Percentiles rank a stretch among this genome's conserved stretches.
phyloP scores from a whole-genome alignment of 2,888 invertebrate genomes.

The Netelia inedita region DNA sequence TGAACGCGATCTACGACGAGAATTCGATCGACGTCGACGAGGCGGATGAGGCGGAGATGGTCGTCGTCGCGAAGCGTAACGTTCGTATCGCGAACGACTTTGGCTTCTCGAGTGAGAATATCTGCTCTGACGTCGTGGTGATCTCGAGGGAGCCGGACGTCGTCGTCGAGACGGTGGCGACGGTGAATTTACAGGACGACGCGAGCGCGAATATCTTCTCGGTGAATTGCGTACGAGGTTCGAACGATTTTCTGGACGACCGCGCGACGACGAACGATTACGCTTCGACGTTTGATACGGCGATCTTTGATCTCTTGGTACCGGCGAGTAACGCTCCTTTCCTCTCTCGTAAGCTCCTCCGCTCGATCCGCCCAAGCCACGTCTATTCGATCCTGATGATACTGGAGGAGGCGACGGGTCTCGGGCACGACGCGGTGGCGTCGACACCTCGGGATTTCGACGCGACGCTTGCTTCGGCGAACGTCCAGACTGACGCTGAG shows the following conservation, averaged over 20 bases:
- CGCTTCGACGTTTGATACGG: slow-evolving; percentile 59
- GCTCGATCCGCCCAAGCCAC: slow-evolving; percentile 69
- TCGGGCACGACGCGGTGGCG: slow-evolving; percentile 79
- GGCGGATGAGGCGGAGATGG: slow-evolving; percentile 74
- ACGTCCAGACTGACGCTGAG: slow-evolving; percentile 67
- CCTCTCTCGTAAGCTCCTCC: slow-evolving; percentile 75
- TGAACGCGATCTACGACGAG: slow-evolving; percentile 73
- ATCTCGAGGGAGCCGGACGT: slow-evolving; percentile 75
- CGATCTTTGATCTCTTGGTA: slow-evolving; percentile 68
- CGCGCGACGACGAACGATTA: slow-evolving; percentile 71
- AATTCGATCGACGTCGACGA: slow-evolving; percentile 62
- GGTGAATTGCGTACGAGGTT: slow-evolving; percentile 73
- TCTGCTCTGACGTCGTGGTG: slow-evolving; percentile 78
- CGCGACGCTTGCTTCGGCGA: slow-evolving; percentile 75
- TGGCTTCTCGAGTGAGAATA: slow-evolving; percentile 79
- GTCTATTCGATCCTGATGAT: slow-evolving; percentile 38
- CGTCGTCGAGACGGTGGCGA: slow-evolving; percentile 78
- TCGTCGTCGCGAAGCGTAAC: slow-evolving; percentile 72
- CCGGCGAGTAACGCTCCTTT: slow-evolving; percentile 72
- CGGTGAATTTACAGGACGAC: slow-evolving; percentile 67
- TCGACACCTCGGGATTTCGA: slow-evolving; percentile 77
- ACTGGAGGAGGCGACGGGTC: slow-evolving; percentile 72
- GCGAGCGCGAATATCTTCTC: slow-evolving; percentile 77
- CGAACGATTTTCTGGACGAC: slow-evolving; percentile 68
- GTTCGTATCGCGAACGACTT: slow-evolving; percentile 80